Conservation (phyloP, 2,113 vertebrate species). For the Osmerus mordax region DNA sequence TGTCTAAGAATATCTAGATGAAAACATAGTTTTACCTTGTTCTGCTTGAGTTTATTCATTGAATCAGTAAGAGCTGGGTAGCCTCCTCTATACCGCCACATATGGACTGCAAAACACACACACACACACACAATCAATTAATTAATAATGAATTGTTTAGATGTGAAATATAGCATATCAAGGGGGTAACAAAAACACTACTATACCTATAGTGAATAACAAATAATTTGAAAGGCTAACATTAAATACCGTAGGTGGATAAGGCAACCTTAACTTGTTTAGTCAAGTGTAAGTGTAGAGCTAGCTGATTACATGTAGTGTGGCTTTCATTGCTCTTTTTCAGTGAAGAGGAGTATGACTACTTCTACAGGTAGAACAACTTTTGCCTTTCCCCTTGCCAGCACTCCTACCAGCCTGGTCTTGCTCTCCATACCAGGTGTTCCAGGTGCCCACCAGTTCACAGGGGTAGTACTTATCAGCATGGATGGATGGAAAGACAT, state of each 20-base stretch:
- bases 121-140: neutral
- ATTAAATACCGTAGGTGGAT: too few species aligned
- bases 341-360: neutral
- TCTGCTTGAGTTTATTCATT: constrained; percentile 91
- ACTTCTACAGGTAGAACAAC: neutral
- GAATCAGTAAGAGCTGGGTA: constrained; percentile 95
- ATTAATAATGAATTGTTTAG: neutral
- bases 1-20: neutral
- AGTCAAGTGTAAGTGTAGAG: too few species aligned
- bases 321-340: too few species aligned
- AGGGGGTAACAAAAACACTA: too few species aligned
- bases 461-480: constrained; percentile 92
- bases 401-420: constrained; percentile 92
- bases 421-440: constrained; percentile 99
- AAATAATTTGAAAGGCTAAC: too few species aligned
- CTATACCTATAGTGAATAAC: too few species aligned
- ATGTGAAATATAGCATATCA: neutral
- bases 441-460: constrained; percentile 97
- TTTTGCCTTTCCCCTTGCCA: constrained; percentile 11
- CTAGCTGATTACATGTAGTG: too few species aligned
- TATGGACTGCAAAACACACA: constrained; percentile 78
- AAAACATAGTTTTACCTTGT: constrained; percentile 73
- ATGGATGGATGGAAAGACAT: constrained; percentile 91
- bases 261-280: too few species aligned
- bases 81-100: constrained; percentile 94